Evolutionary conservation across 2,797 vertebrate genomes (phyloP), one percentile per base, ranked within the genome.

Genomic region (Scyliorhinus canicula): DNA sequence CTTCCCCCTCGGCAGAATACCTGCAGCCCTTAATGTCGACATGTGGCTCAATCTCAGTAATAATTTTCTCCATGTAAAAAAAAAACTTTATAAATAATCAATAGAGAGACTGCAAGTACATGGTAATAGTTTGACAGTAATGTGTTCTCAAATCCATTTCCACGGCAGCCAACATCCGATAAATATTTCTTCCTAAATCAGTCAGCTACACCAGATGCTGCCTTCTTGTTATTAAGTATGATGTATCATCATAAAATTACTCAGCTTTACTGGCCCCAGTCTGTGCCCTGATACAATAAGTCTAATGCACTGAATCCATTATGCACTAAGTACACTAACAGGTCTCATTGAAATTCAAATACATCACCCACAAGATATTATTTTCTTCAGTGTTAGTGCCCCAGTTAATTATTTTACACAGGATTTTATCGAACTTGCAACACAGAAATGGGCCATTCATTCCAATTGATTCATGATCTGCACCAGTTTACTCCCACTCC

Each of bases 121-220:
- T 95, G 91, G 95, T 77, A 74, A 31, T 95, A 95, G 95, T 95
- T 95, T 95, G 94, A 95, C 93, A 95, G 91, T 95, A 95, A 95
- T 95, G 95, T 95, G 90, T 93, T 93, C 82, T 95, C 95, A 95
- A 95, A 95, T 95, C 95, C 95, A 95, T 96, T 88, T 82, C 50
- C 47, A 50, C 65, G n/a, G 47, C 67, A 71, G 44, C 67, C 50
- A 94, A 71, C 67, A 55, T 50, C 93, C 93, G 40, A 94, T 71
- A 47, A 71, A 52, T 67, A 94, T 50, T 40, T 74, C 44, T 94
- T 69, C 67, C 93, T 74, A 71, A 94, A 71, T 94, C 93, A 94
- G 93, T 94, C 93, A 94, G 67, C 65, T 67, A 35, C 47, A 52
- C 93, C 67, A 94, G 65, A 91, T 69, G 65, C 67, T 71, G 93